Evolutionary conservation across 2,797 vertebrate genomes (phyloP), one percentile per base, ranked within the genome.

Genomic region (Poecilia velifera): DNA sequence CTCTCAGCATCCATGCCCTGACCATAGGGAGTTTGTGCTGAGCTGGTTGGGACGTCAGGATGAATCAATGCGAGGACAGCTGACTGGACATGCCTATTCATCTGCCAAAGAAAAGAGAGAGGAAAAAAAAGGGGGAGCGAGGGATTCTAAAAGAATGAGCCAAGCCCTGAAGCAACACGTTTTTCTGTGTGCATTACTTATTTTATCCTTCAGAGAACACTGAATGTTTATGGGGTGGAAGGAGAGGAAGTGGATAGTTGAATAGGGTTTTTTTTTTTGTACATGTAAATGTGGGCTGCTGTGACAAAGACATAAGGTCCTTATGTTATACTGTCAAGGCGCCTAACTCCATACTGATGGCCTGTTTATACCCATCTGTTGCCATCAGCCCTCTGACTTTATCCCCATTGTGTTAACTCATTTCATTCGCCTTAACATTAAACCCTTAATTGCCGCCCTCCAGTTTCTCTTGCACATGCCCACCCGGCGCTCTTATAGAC

Each of bases 51-150:
- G 94, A 95, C 86, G 93, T 96, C 95, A 96, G 95, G 91, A 94
- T 95, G 94, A 96, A 96, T 96, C 95, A 96, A 94, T 94, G 94
- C 85, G 90, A 93, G 94, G 93, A 96, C 95, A 96, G 96, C 96
- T 96, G 96, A 96, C 94, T 95, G 95, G 94, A 94, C 94, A 95
- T 94, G 95, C 94, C 94, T 95, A 96, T 96, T 96, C 96, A 96
- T 95, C 91, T 93, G 95, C 94, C 92, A 95, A 95, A 95, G 95
- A 96, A 96, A 96, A 93, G 94, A 91, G 92, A 89, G 91, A 90
- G 90, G 89, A 91, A 92, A 93, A 64, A 74, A 74, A 73, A 57
- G 90, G 74, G 87, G 87, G 86, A 91, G 90, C 57, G 53, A 90
- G 91, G 88, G 90, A 92, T 89, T 94, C 86, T 92, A 88, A 95